These are phyloP conservation scores for Rhaphigaster nebulosa DNA, from an alignment of 2,888 invertebrate genomes.

Conservation along the genomic window DNA sequence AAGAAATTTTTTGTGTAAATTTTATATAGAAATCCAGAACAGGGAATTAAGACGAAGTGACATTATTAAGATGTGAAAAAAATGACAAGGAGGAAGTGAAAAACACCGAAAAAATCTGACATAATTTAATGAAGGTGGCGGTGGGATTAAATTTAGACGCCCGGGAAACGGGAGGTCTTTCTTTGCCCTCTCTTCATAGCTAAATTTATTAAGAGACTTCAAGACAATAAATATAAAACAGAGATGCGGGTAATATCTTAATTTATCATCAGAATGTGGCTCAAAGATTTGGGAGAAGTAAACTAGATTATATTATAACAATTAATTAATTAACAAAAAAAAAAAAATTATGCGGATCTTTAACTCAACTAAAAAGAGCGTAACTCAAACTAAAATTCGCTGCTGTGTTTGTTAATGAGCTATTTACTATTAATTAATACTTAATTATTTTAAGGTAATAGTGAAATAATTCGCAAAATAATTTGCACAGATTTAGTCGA, in stretches of 20 bases:
- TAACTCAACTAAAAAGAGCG: too few relatives aligned
- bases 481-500: too few relatives aligned
- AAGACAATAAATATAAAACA: too few relatives aligned
- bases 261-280: not conserved
- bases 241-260: not conserved
- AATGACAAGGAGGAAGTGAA: conserved; percentile 23
- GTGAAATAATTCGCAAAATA: too few relatives aligned
- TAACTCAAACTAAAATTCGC: too few relatives aligned
- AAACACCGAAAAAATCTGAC: conserved; percentile 19
- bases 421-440: too few relatives aligned
- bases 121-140: conserved; percentile 41
- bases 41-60: conserved; percentile 27
- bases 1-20: not conserved
- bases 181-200: not conserved
- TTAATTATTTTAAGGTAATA: too few relatives aligned
- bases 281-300: not conserved
- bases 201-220: conserved; percentile 17
- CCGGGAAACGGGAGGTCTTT: not conserved
- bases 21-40: not conserved
- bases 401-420: too few relatives aligned
- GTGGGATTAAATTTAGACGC: conserved; percentile 25
- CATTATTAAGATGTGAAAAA: conserved; percentile 30
- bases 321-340: too few relatives aligned
- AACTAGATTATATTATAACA: not conserved
- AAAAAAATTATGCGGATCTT: too few relatives aligned